Percentiles rank a stretch among this genome's conserved stretches.
Conservation (phyloP, 2,888 invertebrate species). For the Hartigia nigra region DNA sequence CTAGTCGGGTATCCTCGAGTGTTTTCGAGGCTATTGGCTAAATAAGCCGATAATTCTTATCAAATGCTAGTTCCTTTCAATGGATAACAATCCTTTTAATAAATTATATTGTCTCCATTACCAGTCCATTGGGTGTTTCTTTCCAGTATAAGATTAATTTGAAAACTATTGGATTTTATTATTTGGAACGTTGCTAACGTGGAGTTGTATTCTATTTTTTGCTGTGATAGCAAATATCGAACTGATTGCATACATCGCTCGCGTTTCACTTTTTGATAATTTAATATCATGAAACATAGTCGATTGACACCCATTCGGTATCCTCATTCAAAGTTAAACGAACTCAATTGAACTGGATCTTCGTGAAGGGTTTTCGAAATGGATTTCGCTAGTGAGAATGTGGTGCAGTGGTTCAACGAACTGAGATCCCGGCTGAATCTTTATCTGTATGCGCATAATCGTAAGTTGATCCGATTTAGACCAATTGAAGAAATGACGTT, state of each 20-base stretch:
- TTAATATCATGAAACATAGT: background rate
- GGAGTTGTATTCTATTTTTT: background rate
- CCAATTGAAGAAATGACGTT: background rate
- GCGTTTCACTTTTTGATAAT: background rate
- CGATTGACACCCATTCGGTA: background rate
- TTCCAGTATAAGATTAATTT: background rate
- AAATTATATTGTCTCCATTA: background rate
- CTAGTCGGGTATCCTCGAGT: background rate
- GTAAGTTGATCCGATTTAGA: conserved; percentile 47
- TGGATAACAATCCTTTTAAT: background rate
- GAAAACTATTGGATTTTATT: background rate
- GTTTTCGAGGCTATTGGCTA: background rate
- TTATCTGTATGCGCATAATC: conserved; percentile 55
- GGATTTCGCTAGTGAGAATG: conserved; percentile 54
- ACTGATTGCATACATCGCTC: too few species aligned
- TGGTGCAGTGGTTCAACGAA: conserved; percentile 58
- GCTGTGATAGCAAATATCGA: background rate
- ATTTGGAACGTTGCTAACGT: background rate
- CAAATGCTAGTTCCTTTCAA: background rate
- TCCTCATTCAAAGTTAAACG: background rate
- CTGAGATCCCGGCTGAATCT: conserved; percentile 56
- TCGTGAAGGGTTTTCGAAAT: conserved; percentile 30
- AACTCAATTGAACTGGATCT: background rate
- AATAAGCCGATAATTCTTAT: background rate
- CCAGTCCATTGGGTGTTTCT: background rate